Percentiles rank a stretch among this genome's conserved stretches.
Conservation (phyloP, 1,140 invertebrate species). For the Euglossa dilemma region DNA sequence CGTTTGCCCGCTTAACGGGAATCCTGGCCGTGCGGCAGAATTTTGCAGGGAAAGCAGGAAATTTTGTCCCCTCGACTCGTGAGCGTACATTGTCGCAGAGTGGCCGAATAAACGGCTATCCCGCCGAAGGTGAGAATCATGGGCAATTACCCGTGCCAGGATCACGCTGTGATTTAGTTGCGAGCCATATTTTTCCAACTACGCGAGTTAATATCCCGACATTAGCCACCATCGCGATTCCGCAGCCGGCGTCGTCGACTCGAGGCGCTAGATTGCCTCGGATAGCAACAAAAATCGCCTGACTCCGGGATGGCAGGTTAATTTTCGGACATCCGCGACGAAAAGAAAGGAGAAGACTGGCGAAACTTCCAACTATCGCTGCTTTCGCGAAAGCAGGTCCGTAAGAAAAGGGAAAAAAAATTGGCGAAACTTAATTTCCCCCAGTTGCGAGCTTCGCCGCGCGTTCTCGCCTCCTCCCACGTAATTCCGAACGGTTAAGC, state of each 20-base stretch:
- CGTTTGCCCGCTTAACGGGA: constrained; percentile 17
- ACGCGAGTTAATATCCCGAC: not conserved
- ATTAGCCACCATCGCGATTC: not conserved
- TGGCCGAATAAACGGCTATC: not conserved
- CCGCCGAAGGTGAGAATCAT: constrained; percentile 3
- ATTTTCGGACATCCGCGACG: too few relatives aligned
- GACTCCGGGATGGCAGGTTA: too few relatives aligned
- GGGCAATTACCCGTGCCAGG: not conserved
- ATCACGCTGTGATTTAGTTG: not conserved
- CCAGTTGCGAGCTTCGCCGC: not conserved
- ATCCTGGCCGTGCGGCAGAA: not conserved
- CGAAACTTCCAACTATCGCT: not conserved
- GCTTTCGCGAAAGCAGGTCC: too few relatives aligned
- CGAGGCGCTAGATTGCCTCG: not conserved
- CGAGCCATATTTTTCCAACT: not conserved
- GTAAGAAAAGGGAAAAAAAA: not conserved
- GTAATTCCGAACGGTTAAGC: not conserved
- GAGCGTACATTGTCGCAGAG: not conserved
- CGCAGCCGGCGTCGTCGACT: not conserved
- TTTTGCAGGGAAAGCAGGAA: not conserved
- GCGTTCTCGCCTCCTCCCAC: not conserved
- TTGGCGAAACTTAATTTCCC: not conserved
- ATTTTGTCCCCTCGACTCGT: not conserved
- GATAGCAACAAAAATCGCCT: too few relatives aligned
- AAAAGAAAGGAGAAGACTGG: too few relatives aligned